These are phyloP conservation scores for Dipodomys spectabilis DNA, from an alignment of 2,113 vertebrate species.

Conservation along the genomic window DNA sequence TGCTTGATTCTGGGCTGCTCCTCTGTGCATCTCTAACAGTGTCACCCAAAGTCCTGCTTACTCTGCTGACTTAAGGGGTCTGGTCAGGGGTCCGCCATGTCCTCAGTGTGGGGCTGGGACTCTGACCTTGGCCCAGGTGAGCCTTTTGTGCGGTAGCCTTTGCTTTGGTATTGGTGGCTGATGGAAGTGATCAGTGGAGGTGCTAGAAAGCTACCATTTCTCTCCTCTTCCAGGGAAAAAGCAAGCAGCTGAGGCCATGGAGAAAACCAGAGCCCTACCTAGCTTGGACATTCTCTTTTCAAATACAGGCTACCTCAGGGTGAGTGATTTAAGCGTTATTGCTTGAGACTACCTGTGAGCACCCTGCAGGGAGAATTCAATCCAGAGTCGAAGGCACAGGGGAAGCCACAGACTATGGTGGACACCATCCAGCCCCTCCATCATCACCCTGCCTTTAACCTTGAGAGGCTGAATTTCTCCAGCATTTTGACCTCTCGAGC, in stretches of 20 bases:
- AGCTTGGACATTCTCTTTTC: background rate
- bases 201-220: background rate
- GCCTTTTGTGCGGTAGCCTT: background rate
- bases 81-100: no score
- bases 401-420: no score
- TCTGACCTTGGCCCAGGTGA: background rate
- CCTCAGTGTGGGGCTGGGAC: background rate
- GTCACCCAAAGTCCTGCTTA: background rate
- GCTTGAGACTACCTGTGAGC: background rate
- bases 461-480: background rate
- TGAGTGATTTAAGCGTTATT: background rate
- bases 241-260: background rate
- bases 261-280: background rate
- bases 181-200: background rate
- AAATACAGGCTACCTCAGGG: background rate
- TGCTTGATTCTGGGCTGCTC: background rate
- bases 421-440: fast-evolving
- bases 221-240: background rate
- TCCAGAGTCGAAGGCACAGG: background rate
- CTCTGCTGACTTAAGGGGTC: background rate
- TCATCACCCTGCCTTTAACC: background rate
- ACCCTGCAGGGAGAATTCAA: no score
- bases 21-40: fast-evolving
- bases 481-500: background rate
- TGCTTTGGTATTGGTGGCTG: background rate